Conservation (phyloP, 1,140 invertebrate genomes). For the Parasteatoda tepidariorum region DNA sequence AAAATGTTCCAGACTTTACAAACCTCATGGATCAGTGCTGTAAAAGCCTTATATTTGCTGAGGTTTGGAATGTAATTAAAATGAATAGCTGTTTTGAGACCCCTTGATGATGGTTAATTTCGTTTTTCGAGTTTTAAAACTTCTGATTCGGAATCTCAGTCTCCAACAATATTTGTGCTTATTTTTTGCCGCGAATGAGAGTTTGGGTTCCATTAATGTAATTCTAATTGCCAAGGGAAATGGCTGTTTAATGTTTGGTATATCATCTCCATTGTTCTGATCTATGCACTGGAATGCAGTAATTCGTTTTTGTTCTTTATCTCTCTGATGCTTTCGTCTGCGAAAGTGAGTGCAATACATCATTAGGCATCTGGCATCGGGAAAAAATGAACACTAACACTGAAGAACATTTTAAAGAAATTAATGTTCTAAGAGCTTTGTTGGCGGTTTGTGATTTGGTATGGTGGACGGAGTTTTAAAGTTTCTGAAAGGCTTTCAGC, state of each 20-base stretch:
- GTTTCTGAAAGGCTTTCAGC: no score
- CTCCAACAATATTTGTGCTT: neutral
- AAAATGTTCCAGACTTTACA: slow-evolving; percentile 6
- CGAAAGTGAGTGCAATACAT: neutral
- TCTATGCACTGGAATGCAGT: no score
- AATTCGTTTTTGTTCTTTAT: neutral
- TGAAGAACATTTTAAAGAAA: no score
- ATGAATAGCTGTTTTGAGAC: slow-evolving; percentile 49
- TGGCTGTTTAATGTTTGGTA: slow-evolving; percentile 5
- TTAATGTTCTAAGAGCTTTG: no score
- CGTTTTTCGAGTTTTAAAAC: neutral
- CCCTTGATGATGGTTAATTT: neutral
- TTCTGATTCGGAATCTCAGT: neutral
- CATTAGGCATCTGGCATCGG: neutral
- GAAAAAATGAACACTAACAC: no score
- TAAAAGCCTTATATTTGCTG: slow-evolving; percentile 16
- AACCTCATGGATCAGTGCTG: neutral
- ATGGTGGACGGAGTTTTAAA: no score
- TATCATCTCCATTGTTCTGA: no score
- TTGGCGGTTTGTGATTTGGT: no score
- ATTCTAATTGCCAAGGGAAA: slow-evolving; percentile 41
- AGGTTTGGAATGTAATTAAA: slow-evolving; percentile 49
- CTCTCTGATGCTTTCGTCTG: neutral
- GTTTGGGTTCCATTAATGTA: slow-evolving; percentile 16
- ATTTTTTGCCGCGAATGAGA: neutral